Conservation (phyloP, 1,140 invertebrate species). For the Drosophila elegans region DNA sequence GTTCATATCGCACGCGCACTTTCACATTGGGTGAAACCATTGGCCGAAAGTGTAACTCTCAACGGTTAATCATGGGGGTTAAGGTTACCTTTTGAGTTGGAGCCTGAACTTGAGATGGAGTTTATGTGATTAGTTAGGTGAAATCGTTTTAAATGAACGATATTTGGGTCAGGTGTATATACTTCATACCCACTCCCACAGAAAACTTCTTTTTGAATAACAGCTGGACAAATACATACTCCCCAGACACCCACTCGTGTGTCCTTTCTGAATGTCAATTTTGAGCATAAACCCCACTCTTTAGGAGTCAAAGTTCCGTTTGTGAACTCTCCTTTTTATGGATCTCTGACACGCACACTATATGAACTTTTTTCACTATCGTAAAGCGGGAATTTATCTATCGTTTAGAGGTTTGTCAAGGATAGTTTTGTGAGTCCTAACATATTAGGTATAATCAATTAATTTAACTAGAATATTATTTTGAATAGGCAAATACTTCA, state of each 20-base stretch:
- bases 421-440: no score
- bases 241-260: conserved; percentile 20
- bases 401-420: background rate
- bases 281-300: conserved; percentile 13
- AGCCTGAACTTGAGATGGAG: conserved; percentile 29
- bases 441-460: no score
- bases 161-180: conserved; percentile 21
- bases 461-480: no score
- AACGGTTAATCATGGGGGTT: conserved; percentile 40
- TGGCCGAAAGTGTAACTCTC: conserved; percentile 43
- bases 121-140: conserved; percentile 11
- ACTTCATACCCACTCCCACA: background rate
- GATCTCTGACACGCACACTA: conserved; percentile 66
- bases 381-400: background rate
- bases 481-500: no score
- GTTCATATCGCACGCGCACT: conserved; percentile 42
- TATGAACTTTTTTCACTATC: background rate
- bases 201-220: background rate
- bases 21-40: conserved; percentile 68
- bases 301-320: conserved; percentile 15
- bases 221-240: conserved; percentile 31
- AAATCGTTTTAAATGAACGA: conserved; percentile 17
- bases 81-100: conserved; percentile 29
- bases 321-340: conserved; percentile 50
- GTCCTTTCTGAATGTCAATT: conserved; percentile 54